These are phyloP conservation scores for Pteromalus puparum DNA, from an alignment of 1,140 invertebrate species.

Conservation along the genomic window DNA sequence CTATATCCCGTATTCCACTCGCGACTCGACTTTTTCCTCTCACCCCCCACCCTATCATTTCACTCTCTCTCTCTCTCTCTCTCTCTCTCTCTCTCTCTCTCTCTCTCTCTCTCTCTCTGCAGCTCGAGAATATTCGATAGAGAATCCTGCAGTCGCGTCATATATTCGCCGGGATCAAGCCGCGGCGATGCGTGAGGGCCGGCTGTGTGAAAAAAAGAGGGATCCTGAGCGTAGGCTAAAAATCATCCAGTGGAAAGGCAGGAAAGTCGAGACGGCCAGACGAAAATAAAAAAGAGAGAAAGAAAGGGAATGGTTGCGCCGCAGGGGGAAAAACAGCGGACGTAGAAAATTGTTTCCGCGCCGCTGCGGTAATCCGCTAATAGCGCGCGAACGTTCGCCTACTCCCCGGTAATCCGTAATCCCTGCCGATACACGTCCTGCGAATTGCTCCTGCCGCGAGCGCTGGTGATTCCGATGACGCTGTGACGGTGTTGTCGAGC, in stretches of 20 bases:
- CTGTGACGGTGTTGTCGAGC: not conserved
- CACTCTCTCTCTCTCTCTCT: not conserved
- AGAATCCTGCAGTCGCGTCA: not conserved
- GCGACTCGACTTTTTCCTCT: no score
- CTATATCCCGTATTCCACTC: no score
- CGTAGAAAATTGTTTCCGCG: constrained; percentile 66
- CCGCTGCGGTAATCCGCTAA: constrained; percentile 69
- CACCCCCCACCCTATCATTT: no score
- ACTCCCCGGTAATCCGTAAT: constrained; percentile 66
- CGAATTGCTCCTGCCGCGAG: constrained; percentile 37
- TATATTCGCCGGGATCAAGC: not conserved
- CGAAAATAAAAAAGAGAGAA: not conserved
- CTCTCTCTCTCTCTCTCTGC: not conserved
- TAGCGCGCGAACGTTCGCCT: constrained; percentile 63
- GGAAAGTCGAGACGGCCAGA: not conserved
- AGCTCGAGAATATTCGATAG: constrained; percentile 1
- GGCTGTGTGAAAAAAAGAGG: not conserved
- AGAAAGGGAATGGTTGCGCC: not conserved
- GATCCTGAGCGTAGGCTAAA: not conserved
- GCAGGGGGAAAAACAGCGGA: constrained; percentile 51
- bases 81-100: not conserved
- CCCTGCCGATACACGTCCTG: constrained; percentile 61
- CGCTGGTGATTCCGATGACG: not conserved
- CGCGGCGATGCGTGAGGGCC: not conserved
- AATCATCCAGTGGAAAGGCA: not conserved